Evolutionary conservation across 2,797 vertebrate genomes (phyloP).

Genomic region (Labeo calbasu): DNA sequence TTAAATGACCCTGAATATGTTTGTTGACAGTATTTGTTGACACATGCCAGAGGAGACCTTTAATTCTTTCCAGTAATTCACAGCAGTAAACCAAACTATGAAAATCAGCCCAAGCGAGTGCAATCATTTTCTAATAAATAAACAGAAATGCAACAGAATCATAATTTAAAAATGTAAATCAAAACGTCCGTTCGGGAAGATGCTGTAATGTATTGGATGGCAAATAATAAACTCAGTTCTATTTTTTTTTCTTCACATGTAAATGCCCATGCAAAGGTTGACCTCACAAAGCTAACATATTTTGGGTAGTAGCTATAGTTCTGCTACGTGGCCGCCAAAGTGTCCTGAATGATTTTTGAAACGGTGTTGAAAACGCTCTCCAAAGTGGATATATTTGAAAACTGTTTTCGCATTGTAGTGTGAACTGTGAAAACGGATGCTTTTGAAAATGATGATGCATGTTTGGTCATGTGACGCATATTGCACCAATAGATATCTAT

Average conservation of each 20-base stretch:
- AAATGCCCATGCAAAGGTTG: background rate
- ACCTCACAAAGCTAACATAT: background rate
- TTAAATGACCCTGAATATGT: slow-evolving; percentile 50
- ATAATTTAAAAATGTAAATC: slow-evolving; percentile 20
- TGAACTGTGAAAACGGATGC: too few relatives aligned
- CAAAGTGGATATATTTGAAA: too few relatives aligned
- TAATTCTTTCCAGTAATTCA: slow-evolving; percentile 49
- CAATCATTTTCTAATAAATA: slow-evolving; percentile 36
- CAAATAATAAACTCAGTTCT: background rate
- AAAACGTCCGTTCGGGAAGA: background rate
- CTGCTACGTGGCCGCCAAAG: background rate
- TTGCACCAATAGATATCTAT: too few relatives aligned
- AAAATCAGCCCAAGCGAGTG: slow-evolving; percentile 20
- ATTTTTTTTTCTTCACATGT: background rate
- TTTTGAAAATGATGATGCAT: too few relatives aligned
- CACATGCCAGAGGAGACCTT: slow-evolving; percentile 47
- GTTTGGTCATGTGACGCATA: too few relatives aligned
- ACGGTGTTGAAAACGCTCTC: too few relatives aligned
- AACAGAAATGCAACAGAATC: slow-evolving; percentile 21
- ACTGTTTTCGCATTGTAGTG: too few relatives aligned
- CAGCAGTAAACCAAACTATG: slow-evolving; percentile 25
- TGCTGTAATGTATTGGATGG: background rate
- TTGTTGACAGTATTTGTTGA: slow-evolving; percentile 52
- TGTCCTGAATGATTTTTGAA: background rate
- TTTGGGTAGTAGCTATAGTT: background rate